A percentile compares a stretch with the other conserved stretches of the same genome.
phyloP scores from a whole-genome alignment of 2,797 vertebrate genomes.

The Chaetodon trifasciatus region DNA sequence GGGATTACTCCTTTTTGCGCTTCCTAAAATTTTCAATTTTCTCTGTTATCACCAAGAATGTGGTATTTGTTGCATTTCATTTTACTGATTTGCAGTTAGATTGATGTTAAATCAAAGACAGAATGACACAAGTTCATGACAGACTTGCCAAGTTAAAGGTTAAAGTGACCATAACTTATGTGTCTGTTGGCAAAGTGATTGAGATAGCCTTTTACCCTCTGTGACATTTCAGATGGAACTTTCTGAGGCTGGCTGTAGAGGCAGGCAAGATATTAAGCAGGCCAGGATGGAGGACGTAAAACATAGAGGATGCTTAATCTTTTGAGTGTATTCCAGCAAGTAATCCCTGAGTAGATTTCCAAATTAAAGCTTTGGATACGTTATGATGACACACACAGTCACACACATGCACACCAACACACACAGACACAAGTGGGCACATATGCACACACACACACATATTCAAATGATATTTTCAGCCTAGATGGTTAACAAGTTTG shows the following conservation, averaged over 20 bases:
- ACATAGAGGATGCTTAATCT: conserved; percentile 85
- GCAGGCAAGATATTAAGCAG: conserved; percentile 82
- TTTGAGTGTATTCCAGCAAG: conserved; percentile 86
- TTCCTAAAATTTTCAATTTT: conserved; percentile 24
- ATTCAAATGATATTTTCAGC: conserved; percentile 50
- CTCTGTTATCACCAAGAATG: not conserved
- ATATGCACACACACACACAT: conserved; percentile 31
- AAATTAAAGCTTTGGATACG: conserved; percentile 85
- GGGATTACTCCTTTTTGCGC: conserved; percentile 48
- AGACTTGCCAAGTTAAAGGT: conserved; percentile 30
- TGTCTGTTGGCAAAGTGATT: conserved; percentile 32
- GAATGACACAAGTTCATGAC: not conserved
- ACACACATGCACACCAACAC: conserved; percentile 55
- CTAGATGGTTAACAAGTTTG: conserved; percentile 56
- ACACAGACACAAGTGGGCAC: conserved; percentile 29
- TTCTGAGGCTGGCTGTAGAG: conserved; percentile 68
- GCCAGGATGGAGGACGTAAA: conserved; percentile 81
- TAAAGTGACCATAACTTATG: conserved; percentile 15
- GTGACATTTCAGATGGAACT: conserved; percentile 63
- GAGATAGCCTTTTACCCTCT: conserved; percentile 56
- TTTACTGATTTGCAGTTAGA: not conserved
- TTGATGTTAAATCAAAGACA: not conserved
- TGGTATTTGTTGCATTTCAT: conserved; percentile 2
- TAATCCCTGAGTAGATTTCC: conserved; percentile 86
- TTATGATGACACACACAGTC: conserved; percentile 73